Percentiles rank a stretch among this genome's conserved stretches.
Evolutionary conservation across 2,888 invertebrate genomes (phyloP).

Genomic region (Leucozona laternaria): DNA sequence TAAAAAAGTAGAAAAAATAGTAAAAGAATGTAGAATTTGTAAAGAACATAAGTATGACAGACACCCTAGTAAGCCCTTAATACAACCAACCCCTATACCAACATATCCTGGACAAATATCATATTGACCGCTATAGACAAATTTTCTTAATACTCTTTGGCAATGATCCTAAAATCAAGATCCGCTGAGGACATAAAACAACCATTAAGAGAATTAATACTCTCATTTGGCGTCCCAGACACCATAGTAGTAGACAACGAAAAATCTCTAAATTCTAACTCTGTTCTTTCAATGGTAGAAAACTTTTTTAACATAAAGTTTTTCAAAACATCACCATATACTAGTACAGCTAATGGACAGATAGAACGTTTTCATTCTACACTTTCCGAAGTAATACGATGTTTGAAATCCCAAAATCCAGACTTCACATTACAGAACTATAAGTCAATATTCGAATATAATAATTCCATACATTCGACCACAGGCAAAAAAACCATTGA

Average conservation of each 20-base stretch:
- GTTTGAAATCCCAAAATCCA: conserved; percentile 17
- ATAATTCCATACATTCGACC: conserved; percentile 42
- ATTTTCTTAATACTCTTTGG: background rate
- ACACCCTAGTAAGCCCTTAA: too few species aligned
- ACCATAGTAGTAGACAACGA: conserved; percentile 52
- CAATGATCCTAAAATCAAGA: conserved; percentile 20
- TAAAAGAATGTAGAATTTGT: too few species aligned
- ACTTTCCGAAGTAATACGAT: conserved; percentile 38
- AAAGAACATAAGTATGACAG: too few species aligned
- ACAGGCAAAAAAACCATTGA: conserved; percentile 1
- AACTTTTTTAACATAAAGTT: conserved; percentile 26
- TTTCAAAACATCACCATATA: conserved; percentile 24
- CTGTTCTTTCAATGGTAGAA: conserved; percentile 43
- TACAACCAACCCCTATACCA: too few species aligned
- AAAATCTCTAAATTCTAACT: conserved; percentile 33
- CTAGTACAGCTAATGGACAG: conserved; percentile 47
- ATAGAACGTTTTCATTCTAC: conserved; percentile 56
- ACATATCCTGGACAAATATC: too few species aligned
- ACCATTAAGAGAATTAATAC: too few species aligned
- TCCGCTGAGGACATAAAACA: background rate
- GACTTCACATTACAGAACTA: background rate
- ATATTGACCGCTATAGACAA: too few species aligned
- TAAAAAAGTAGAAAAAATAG: too few species aligned
- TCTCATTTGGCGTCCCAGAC: background rate
- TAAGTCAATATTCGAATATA: conserved; percentile 39